Evolutionary conservation across 2,113 vertebrate genomes (phyloP), one percentile per base, ranked within the genome.

Genomic region (Proteles cristata): DNA sequence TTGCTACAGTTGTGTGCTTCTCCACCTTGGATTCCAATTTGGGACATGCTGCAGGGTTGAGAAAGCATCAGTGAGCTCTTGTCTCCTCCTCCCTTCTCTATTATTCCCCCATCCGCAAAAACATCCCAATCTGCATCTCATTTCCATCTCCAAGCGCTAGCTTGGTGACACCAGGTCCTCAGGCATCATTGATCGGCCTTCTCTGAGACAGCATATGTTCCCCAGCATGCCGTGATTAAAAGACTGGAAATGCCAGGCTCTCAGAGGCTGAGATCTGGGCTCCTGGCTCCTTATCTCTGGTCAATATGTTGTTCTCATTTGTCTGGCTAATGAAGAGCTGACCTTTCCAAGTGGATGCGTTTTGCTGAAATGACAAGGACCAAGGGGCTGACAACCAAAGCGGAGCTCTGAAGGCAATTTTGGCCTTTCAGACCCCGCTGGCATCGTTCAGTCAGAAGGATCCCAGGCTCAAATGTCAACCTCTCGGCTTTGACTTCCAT

Each of bases 231-330:
- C 0, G 1, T 97, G 95, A 97, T 97, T 63, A 92, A 79, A 97
- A 81, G 88, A 66, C 68, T 93, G 63, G 77, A 94, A 97, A 97
- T 96, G 88, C 96, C 96, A 93, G 97, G 61, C 88, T 96, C 81
- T 86, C 87, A 39, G 84, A 97, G 69, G 95, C 95, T 45, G 87
- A 84, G 92, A 77, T 86, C 92, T 79, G 84, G 87, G 81, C 65
- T 87, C 66, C 66, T 58, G 0, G 2, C 23, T 92, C 71, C 93
- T 97, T 90, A 93, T 92, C 88, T 65, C 81, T 90, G 97, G 95
- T 95, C 96, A 97, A 94, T 96, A 90, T 90, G 95, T 96, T 98
- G 95, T 97, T 94, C 97, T 97, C 97, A 94, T 98, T 96, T 98
- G 97, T 98, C 96, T 97, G 96, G 81, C 95, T 97, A 97, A 97